Percentiles rank a stretch among this genome's conserved stretches.
Evolutionary conservation across 2,797 vertebrate genomes (phyloP).

Genomic region (Eleutherodactylus coqui): DNA sequence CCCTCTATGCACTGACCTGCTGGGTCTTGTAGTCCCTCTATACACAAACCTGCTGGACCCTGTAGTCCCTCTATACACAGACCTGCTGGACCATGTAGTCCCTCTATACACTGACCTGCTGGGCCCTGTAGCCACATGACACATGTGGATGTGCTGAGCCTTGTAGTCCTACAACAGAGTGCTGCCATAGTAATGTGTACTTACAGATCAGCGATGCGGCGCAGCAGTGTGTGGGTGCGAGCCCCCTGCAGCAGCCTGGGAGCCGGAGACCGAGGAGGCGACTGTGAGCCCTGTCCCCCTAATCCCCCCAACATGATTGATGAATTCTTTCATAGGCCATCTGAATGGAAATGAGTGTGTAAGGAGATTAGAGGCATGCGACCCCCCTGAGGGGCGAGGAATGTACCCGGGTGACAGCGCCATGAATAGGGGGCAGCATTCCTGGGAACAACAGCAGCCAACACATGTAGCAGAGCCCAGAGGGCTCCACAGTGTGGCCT

Average conservation of each 20-base stretch:
- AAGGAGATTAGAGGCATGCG: conserved; percentile 58
- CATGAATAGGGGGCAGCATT: conserved; percentile 44
- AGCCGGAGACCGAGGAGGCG: neutral
- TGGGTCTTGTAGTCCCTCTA: too few relatives aligned
- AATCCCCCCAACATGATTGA: conserved; percentile 51
- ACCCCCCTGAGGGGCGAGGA: conserved; percentile 52
- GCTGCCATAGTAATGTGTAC: neutral
- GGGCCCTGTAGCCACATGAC: neutral
- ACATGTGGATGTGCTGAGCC: neutral
- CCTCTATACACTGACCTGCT: too few relatives aligned
- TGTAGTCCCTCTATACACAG: too few relatives aligned
- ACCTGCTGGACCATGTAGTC: neutral
- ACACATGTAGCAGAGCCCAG: neutral
- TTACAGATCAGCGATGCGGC: neutral
- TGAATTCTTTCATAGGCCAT: conserved; percentile 54
- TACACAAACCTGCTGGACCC: neutral
- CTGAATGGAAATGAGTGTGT: conserved; percentile 47
- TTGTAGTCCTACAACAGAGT: neutral
- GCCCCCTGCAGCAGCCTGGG: neutral
- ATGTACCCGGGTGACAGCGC: conserved; percentile 45
- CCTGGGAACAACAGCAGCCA: conserved; percentile 33
- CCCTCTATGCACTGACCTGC: too few relatives aligned
- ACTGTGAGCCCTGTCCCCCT: too few relatives aligned
- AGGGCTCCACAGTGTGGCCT: too few relatives aligned
- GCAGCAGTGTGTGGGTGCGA: neutral